A percentile compares a stretch with the other conserved stretches of the same genome.
phyloP scores from a whole-genome alignment of 2,797 vertebrate genomes.

The Malurus leucopterus region DNA sequence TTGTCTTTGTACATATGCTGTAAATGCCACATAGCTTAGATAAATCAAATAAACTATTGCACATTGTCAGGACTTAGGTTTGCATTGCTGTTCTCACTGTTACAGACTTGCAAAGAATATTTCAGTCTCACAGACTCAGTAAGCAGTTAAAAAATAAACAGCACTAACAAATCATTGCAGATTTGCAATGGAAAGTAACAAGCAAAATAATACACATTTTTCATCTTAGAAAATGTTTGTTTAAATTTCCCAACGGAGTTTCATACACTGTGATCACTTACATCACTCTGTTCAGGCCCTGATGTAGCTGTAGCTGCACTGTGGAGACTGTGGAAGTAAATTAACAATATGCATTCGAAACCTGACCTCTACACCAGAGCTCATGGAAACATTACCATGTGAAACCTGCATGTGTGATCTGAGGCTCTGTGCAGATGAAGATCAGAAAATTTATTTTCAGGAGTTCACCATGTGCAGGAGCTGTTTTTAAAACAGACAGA shows the following conservation, averaged over 20 bases:
- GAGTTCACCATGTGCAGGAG: background rate
- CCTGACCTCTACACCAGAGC: background rate
- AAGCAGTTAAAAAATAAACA: constrained; percentile 30
- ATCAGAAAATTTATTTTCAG: background rate
- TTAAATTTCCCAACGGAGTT: background rate
- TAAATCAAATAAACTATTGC: background rate
- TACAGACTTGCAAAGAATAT: background rate
- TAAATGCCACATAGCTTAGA: background rate
- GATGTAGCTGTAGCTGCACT: background rate
- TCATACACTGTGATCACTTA: background rate
- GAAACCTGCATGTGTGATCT: background rate
- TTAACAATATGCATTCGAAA: background rate
- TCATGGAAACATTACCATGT: background rate
- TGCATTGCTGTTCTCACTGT: background rate
- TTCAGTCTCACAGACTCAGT: background rate
- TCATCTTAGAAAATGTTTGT: background rate
- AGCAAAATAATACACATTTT: background rate
- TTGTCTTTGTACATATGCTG: background rate
- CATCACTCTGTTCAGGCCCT: background rate
- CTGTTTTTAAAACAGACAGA: background rate
- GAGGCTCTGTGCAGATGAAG: background rate
- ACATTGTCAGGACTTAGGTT: background rate
- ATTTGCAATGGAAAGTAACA: constrained; percentile 14
- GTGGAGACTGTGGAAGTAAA: background rate
- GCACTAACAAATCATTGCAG: background rate